A percentile compares a stretch with the other conserved stretches of the same genome.
These are phyloP conservation scores for Sycophila sp. DNA, from an alignment of 1,140 invertebrate genomes.

Conservation along the genomic window DNA sequence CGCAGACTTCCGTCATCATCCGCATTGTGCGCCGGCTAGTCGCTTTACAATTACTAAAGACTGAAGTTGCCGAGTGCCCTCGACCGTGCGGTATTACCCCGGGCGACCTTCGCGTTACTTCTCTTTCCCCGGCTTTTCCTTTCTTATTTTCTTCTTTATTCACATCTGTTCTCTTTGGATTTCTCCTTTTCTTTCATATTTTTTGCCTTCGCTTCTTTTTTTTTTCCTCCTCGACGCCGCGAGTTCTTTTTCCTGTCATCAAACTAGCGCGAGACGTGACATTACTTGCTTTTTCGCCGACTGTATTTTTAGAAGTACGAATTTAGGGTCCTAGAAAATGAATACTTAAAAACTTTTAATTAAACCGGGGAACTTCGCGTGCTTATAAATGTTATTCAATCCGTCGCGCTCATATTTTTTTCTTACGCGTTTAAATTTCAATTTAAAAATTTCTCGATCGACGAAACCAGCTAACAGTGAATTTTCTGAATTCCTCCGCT, in stretches of 20 bases:
- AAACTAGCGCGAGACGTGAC: conserved; percentile 33
- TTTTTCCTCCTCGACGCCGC: conserved; percentile 10
- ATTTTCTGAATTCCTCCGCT: no score
- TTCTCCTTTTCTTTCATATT: background rate
- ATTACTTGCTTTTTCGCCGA: conserved; percentile 27
- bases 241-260: conserved; percentile 36
- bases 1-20: conserved; percentile 28
- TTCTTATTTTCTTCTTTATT: conserved; percentile 32
- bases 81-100: conserved; percentile 35
- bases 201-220: background rate
- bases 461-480: no score
- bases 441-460: no score
- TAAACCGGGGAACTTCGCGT: background rate
- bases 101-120: conserved; percentile 35
- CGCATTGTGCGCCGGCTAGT: background rate
- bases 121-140: conserved; percentile 8
- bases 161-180: conserved; percentile 29
- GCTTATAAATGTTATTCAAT: no score
- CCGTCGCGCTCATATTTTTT: no score
- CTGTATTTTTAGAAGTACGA: conserved; percentile 26
- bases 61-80: conserved; percentile 36
- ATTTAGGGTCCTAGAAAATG: conserved; percentile 7
- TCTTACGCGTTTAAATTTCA: no score
- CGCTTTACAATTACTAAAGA: conserved; percentile 38
- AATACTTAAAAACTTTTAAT: conserved; percentile 16